Percentiles rank a stretch among this genome's conserved stretches.
These are phyloP conservation scores for Plusia festucae DNA, from an alignment of 2,888 invertebrate species.

Conservation along the genomic window DNA sequence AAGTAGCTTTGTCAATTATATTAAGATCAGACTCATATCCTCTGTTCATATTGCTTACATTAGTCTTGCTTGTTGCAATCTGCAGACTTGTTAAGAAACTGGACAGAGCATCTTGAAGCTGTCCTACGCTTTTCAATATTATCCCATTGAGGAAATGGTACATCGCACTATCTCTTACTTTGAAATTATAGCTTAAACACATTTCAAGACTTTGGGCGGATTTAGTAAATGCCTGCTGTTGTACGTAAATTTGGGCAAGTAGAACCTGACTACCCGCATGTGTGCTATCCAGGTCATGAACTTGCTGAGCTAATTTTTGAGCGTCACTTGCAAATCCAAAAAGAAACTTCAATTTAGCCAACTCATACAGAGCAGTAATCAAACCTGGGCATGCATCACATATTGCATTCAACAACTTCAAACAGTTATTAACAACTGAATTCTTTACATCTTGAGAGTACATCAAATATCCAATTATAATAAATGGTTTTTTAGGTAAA, in stretches of 20 bases:
- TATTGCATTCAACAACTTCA: conserved; percentile 92
- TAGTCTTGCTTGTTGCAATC: conserved; percentile 86
- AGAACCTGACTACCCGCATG: conserved; percentile 95
- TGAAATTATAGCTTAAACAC: conserved; percentile 97
- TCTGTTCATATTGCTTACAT: conserved; percentile 67
- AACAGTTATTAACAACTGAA: conserved; percentile 87
- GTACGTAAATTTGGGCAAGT: conserved; percentile 95
- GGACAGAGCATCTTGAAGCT: conserved; percentile 92
- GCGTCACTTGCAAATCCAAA: conserved; percentile 94
- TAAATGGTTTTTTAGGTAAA: conserved; percentile 90
- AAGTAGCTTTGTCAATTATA: conserved; percentile 94
- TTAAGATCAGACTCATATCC: conserved; percentile 85
- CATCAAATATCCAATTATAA: conserved; percentile 82
- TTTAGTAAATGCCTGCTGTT: conserved; percentile 91
- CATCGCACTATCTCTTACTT: conserved; percentile 96
- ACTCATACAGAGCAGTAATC: conserved; percentile 90
- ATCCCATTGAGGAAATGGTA: conserved; percentile 96
- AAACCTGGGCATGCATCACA: conserved; percentile 95
- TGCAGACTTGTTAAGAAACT: conserved; percentile 93
- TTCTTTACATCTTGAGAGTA: conserved; percentile 85
- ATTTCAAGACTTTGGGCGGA: conserved; percentile 96
- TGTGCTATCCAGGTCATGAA: conserved; percentile 93
- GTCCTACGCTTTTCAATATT: conserved; percentile 93
- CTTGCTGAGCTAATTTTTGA: conserved; percentile 91
- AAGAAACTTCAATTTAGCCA: conserved; percentile 94